Evolutionary conservation across 2,888 invertebrate genomes (phyloP).

Genomic region (Rutpela maculata): DNA sequence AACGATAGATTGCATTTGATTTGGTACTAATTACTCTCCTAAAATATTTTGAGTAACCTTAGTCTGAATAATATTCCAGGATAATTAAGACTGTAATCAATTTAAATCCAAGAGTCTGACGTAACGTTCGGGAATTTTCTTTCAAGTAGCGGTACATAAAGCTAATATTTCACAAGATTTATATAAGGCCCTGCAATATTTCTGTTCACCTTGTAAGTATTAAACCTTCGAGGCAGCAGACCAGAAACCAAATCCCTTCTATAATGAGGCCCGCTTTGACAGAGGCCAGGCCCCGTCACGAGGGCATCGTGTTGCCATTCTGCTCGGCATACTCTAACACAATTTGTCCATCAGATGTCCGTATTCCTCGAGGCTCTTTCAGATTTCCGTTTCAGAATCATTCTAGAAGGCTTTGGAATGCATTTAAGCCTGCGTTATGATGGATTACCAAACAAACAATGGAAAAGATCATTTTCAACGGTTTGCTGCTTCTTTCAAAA

Average conservation of each 20-base stretch:
- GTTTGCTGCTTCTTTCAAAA: slow-evolving; percentile 59
- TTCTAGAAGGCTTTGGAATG: slow-evolving; percentile 57
- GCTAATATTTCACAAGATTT: neutral
- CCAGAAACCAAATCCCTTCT: slow-evolving; percentile 34
- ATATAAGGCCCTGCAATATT: neutral
- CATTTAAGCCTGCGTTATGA: slow-evolving; percentile 65
- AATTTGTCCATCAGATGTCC: slow-evolving; percentile 69
- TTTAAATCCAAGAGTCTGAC: too few species aligned
- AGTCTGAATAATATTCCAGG: too few species aligned
- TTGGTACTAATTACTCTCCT: too few species aligned
- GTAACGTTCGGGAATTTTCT: too few species aligned
- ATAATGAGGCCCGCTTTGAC: slow-evolving; percentile 40
- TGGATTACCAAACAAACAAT: slow-evolving; percentile 68
- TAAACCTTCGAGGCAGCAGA: slow-evolving; percentile 19
- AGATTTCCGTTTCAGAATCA: slow-evolving; percentile 63
- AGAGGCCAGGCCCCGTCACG: slow-evolving; percentile 43
- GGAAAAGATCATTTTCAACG: slow-evolving; percentile 62
- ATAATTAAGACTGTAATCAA: too few species aligned
- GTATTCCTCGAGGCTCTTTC: slow-evolving; percentile 64
- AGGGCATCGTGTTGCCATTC: slow-evolving; percentile 54
- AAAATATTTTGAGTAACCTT: too few species aligned
- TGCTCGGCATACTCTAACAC: slow-evolving; percentile 62
- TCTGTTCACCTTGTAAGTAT: slow-evolving; percentile 11
- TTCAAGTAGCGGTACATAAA: neutral
- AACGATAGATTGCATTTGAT: too few species aligned